Conservation (phyloP, 2,888 invertebrate species). For the Drosophila subsilvestris region DNA sequence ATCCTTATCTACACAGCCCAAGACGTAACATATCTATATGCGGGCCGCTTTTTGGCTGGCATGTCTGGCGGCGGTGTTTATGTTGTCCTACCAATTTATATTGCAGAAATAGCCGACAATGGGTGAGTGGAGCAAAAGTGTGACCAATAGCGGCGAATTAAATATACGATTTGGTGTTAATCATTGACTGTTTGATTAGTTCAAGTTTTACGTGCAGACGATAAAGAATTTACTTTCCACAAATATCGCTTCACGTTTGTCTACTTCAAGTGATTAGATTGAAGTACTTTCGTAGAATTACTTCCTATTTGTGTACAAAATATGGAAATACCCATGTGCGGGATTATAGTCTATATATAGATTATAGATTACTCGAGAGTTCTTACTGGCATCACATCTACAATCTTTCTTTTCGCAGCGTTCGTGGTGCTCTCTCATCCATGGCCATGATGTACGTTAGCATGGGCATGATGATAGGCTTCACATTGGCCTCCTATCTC, state of each 20-base stretch:
- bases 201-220: slow-evolving; percentile 45
- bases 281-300: slow-evolving; percentile 9
- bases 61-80: slow-evolving; percentile 78
- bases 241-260: slow-evolving; percentile 10
- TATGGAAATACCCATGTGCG: not conserved
- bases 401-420: slow-evolving; percentile 30
- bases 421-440: slow-evolving; percentile 77
- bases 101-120: slow-evolving; percentile 79
- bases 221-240: slow-evolving; percentile 16
- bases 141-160: slow-evolving; percentile 1
- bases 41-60: slow-evolving; percentile 74
- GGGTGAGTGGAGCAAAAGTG: slow-evolving; percentile 59
- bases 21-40: slow-evolving; percentile 70
- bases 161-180: slow-evolving; percentile 1
- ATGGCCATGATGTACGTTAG: slow-evolving; percentile 74
- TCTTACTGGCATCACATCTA: not conserved
- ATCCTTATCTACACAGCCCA: slow-evolving; percentile 67
- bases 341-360: too few species aligned
- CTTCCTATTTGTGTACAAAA: not conserved
- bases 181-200: slow-evolving; percentile 15
- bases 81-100: slow-evolving; percentile 74
- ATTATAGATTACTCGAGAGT: not conserved
- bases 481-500: slow-evolving; percentile 67
- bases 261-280: slow-evolving; percentile 16
- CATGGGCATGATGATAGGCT: slow-evolving; percentile 73